These are phyloP conservation scores for Pavo muticus DNA, from an alignment of 2,113 vertebrate species.

Conservation along the genomic window DNA sequence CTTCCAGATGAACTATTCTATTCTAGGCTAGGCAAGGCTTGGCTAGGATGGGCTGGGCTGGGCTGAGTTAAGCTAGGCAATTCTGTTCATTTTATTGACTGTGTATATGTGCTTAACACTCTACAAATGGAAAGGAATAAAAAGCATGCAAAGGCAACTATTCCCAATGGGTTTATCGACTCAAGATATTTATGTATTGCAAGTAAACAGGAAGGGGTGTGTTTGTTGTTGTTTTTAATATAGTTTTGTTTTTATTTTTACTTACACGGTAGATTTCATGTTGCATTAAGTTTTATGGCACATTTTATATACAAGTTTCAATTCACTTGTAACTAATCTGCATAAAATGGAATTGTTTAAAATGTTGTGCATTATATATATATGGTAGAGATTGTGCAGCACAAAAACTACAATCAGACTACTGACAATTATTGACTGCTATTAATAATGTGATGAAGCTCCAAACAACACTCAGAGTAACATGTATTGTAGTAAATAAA, in stretches of 20 bases:
- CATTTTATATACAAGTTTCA: not conserved
- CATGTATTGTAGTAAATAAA: not conserved
- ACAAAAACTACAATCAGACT: not conserved
- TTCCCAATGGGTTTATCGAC: not conserved
- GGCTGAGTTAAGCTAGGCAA: no score
- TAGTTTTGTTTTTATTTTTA: not conserved
- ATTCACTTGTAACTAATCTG: not conserved
- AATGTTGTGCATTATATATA: not conserved
- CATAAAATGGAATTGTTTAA: not conserved
- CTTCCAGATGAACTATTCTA: not conserved
- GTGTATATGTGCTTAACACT: fast-evolving
- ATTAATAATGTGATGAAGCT: not conserved
- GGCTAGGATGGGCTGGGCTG: no score
- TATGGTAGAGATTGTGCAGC: not conserved
- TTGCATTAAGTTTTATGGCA: not conserved
- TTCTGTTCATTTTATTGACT: not conserved
- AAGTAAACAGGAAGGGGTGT: not conserved
- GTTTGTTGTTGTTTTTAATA: not conserved
- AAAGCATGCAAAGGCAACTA: not conserved
- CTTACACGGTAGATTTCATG: not conserved
- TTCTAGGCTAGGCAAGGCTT: not conserved
- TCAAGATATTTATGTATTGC: not conserved
- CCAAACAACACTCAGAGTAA: not conserved
- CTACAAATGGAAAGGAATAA: not conserved
- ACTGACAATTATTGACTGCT: not conserved